A percentile compares a stretch with the other conserved stretches of the same genome.
phyloP scores from a whole-genome alignment of 2,113 vertebrate species.

The Datnioides undecimradiatus region DNA sequence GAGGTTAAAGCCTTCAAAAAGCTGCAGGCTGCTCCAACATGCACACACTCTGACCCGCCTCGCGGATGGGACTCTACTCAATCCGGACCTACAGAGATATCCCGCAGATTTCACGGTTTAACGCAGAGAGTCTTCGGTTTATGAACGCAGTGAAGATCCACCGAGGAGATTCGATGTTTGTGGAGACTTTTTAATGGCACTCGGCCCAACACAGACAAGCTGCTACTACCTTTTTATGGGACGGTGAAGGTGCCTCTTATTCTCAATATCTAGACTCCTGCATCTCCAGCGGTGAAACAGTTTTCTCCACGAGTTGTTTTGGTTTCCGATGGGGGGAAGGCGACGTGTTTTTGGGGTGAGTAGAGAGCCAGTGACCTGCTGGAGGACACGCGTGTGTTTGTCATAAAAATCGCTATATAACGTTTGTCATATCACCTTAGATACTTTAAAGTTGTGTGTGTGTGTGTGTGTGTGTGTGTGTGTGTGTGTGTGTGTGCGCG shows the following conservation, averaged over 20 bases:
- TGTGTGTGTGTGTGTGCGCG: neutral
- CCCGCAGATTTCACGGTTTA: conserved; percentile 4
- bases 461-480: too few species aligned
- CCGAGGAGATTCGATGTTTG: conserved; percentile 27
- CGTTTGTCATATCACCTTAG: neutral
- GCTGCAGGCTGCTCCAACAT: conserved; percentile 28
- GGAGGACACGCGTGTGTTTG: conserved; percentile 53
- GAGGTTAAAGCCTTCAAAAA: conserved; percentile 7
- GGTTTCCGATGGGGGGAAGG: conserved; percentile 28
- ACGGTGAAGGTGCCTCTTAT: conserved; percentile 43
- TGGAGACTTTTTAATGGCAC: conserved; percentile 38
- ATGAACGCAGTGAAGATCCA: conserved; percentile 18
- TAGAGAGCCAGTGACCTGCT: conserved; percentile 48
- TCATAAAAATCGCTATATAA: neutral
- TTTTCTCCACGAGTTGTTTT: conserved; percentile 36
- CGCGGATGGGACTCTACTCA: conserved; percentile 48
- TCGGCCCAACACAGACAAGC: conserved; percentile 20
- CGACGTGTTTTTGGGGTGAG: conserved; percentile 66
- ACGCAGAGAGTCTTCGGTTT: neutral
- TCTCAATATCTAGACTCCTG: neutral
- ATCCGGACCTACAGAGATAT: conserved; percentile 4
- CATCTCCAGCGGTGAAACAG: conserved; percentile 13
- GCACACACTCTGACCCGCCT: conserved; percentile 30
- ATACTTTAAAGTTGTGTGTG: too few species aligned
- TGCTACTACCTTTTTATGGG: conserved; percentile 44